Evolutionary conservation across 2,888 invertebrate species (phyloP).

Genomic region (Agapostemon virescens): DNA sequence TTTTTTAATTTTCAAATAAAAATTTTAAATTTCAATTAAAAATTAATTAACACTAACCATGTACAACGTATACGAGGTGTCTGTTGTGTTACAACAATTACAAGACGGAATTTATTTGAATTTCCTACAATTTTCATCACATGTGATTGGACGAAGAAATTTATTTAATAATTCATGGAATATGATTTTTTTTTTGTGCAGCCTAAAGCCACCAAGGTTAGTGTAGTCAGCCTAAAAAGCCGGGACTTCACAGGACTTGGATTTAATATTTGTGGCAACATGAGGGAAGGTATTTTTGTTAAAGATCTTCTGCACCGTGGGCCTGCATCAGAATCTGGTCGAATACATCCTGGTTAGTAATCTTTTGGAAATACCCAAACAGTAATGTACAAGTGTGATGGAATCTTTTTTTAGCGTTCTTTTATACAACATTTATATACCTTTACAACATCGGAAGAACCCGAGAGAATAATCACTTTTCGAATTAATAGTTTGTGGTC

Average conservation of each 20-base stretch:
- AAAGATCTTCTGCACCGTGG: conserved; percentile 93
- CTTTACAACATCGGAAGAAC: neutral
- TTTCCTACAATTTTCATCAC: neutral
- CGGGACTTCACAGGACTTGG: conserved; percentile 94
- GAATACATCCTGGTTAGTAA: conserved; percentile 87
- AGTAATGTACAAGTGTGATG: neutral
- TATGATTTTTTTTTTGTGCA: conserved; percentile 72
- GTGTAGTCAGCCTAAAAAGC: conserved; percentile 89
- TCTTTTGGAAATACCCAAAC: neutral
- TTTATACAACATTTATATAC: neutral
- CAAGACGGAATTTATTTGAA: neutral
- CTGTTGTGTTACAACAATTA: neutral
- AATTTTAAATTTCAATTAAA: no score
- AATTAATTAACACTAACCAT: neutral
- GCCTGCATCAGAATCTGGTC: conserved; percentile 92
- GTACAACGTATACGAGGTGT: neutral
- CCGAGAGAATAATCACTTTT: neutral
- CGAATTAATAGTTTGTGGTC: no score
- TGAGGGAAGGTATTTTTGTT: conserved; percentile 93
- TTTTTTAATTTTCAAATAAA: no score
- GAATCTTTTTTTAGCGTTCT: neutral
- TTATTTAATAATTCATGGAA: no score
- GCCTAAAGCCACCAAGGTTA: conserved; percentile 82
- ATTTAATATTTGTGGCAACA: conserved; percentile 93
- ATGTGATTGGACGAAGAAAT: no score